These are phyloP conservation scores for Macaria liturata DNA, from an alignment of 2,888 invertebrate genomes.

Conservation along the genomic window DNA sequence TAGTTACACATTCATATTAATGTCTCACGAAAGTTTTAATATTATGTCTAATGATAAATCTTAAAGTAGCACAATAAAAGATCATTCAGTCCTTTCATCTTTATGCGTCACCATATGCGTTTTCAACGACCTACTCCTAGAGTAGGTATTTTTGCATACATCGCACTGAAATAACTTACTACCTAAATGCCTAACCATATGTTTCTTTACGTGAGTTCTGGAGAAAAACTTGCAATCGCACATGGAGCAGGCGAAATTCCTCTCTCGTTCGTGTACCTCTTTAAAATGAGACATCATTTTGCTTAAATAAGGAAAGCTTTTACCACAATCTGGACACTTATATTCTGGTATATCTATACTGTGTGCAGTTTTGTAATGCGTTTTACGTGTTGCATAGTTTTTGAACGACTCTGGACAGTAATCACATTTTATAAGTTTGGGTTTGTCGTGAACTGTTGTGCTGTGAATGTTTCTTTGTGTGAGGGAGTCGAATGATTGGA, in stretches of 20 bases:
- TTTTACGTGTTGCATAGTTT: constrained; percentile 58
- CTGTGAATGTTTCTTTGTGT: constrained; percentile 59
- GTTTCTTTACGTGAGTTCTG: constrained; percentile 74
- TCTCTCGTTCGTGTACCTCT: constrained; percentile 72
- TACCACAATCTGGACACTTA: constrained; percentile 62
- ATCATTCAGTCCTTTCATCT: constrained; percentile 37
- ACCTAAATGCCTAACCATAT: constrained; percentile 78
- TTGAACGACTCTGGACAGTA: constrained; percentile 61
- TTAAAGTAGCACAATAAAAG: too few species aligned
- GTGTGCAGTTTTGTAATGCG: constrained; percentile 56
- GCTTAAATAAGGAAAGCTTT: constrained; percentile 61
- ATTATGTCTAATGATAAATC: too few species aligned
- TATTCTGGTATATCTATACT: constrained; percentile 51
- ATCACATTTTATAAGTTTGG: constrained; percentile 56
- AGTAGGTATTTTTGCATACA: constrained; percentile 76
- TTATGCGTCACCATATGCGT: constrained; percentile 69
- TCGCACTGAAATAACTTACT: constrained; percentile 72
- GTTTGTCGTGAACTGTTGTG: constrained; percentile 52
- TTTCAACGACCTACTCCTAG: constrained; percentile 63
- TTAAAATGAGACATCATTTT: constrained; percentile 64
- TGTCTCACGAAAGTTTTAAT: too few species aligned
- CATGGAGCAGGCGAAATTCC: constrained; percentile 69
- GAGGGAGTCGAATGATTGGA: constrained; percentile 57
- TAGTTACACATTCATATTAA: too few species aligned
- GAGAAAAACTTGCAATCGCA: constrained; percentile 80